Percentiles rank a stretch among this genome's conserved stretches.
These are phyloP conservation scores for Calephelis perditalis DNA, from an alignment of 2,888 invertebrate species.

Conservation along the genomic window DNA sequence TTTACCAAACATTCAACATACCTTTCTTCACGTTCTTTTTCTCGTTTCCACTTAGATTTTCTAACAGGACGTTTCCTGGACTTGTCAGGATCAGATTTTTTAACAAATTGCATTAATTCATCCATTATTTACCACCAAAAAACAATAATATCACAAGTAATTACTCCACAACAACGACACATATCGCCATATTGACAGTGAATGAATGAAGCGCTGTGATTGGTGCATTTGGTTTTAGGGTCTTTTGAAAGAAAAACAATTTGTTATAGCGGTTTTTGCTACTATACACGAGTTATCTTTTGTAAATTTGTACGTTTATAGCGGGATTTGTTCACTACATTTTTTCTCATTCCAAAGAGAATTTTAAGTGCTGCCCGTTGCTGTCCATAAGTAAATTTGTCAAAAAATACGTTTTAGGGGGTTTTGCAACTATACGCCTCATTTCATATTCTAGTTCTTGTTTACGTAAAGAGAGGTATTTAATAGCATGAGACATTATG, in stretches of 20 bases:
- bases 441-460: too few species aligned
- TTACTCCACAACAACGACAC: not conserved
- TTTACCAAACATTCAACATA: not conserved
- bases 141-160: not conserved
- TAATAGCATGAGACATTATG: too few species aligned
- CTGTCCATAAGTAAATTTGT: too few species aligned
- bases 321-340: not conserved
- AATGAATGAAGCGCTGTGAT: constrained; percentile 9
- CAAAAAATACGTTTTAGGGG: too few species aligned
- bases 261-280: constrained; percentile 10
- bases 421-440: too few species aligned
- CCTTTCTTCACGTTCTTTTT: not conserved
- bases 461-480: too few species aligned
- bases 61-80: not conserved
- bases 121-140: constrained; percentile 3
- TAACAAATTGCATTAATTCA: constrained; percentile 1
- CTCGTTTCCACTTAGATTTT: not conserved
- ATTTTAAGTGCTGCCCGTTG: constrained; percentile 1
- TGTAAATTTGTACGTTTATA: constrained; percentile 11
- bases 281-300: constrained; percentile 6
- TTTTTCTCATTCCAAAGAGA: constrained; percentile 5
- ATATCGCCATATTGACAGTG: constrained; percentile 3
- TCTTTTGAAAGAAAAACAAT: constrained; percentile 3
- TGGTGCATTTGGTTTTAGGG: constrained; percentile 6
- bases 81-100: constrained; percentile 1